Conservation (phyloP, 2,888 invertebrate genomes). For the Euplagia quadripunctaria region DNA sequence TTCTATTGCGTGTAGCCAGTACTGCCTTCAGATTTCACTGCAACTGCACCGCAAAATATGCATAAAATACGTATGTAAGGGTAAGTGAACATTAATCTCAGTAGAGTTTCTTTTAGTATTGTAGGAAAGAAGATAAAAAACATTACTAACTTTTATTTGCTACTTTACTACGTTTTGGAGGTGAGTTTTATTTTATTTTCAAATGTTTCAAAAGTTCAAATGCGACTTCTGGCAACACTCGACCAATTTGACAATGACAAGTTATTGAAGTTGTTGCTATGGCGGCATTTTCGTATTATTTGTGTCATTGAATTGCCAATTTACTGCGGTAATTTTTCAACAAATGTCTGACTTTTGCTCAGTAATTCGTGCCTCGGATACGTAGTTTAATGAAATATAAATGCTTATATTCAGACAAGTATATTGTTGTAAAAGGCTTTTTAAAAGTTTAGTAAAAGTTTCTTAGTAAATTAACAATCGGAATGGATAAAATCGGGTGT, state of each 20-base stretch:
- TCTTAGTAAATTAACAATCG: neutral
- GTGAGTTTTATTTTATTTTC: no score
- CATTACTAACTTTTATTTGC: no score
- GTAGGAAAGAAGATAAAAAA: no score
- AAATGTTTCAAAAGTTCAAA: no score
- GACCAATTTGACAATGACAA: neutral
- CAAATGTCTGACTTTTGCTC: slow-evolving; percentile 1
- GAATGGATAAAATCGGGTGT: slow-evolving; percentile 23
- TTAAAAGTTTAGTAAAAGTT: no score
- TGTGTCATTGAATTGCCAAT: neutral
- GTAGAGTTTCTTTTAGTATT: no score
- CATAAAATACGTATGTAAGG: no score
- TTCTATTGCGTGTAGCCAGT: no score
- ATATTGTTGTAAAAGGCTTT: neutral
- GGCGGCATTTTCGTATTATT: slow-evolving; percentile 71
- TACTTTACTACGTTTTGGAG: no score
- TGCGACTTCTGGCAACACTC: neutral
- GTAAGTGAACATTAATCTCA: no score
- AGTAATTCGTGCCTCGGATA: neutral
- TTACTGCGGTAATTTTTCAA: slow-evolving; percentile 5
- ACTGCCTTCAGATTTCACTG: no score
- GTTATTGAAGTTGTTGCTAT: slow-evolving; percentile 63
- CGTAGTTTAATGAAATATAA: neutral
- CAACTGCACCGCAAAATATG: no score
- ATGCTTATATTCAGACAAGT: neutral